A percentile compares a stretch with the other conserved stretches of the same genome.
phyloP scores from a whole-genome alignment of 2,888 invertebrate species.

The Carpatolechia fugitivella region DNA sequence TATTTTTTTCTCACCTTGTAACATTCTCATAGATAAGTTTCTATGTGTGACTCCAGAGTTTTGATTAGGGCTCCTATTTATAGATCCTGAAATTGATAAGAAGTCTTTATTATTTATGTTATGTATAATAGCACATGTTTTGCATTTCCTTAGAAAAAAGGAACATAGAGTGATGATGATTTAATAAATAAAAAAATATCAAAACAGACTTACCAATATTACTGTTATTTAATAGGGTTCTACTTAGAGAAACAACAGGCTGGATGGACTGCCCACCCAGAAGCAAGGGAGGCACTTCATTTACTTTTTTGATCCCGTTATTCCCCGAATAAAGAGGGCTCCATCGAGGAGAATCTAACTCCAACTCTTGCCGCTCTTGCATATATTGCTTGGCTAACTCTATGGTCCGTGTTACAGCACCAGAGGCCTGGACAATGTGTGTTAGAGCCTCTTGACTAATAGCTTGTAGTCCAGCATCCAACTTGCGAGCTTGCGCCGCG shows the following conservation, averaged over 20 bases:
- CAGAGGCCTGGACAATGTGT: conserved; percentile 59
- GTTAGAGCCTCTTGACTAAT: conserved; percentile 54
- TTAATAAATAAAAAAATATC: too few species aligned
- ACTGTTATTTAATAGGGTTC: conserved; percentile 37
- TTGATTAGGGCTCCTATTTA: conserved; percentile 40
- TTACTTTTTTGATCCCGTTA: conserved; percentile 45
- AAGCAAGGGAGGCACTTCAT: conserved; percentile 60
- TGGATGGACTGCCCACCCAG: conserved; percentile 64
- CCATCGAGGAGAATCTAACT: conserved; percentile 50
- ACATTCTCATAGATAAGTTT: conserved; percentile 60
- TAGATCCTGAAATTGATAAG: conserved; percentile 10
- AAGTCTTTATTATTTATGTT: too few species aligned
- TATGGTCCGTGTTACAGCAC: conserved; percentile 50
- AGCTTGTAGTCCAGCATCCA: conserved; percentile 53
- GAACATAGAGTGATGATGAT: too few species aligned
- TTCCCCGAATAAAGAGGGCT: conserved; percentile 52
- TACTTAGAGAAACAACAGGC: conserved; percentile 62
- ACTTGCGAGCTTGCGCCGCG: conserved; percentile 44
- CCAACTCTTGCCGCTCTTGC: conserved; percentile 47
- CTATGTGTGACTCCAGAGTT: conserved; percentile 44
- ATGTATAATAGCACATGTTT: too few species aligned
- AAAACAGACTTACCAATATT: not conserved
- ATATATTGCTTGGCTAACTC: conserved; percentile 50
- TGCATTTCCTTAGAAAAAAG: too few species aligned
- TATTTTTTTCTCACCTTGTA: conserved; percentile 53